Evolutionary conservation across 2,797 vertebrate genomes (phyloP), one percentile per base, ranked within the genome.

Genomic region (Karalla daura): DNA sequence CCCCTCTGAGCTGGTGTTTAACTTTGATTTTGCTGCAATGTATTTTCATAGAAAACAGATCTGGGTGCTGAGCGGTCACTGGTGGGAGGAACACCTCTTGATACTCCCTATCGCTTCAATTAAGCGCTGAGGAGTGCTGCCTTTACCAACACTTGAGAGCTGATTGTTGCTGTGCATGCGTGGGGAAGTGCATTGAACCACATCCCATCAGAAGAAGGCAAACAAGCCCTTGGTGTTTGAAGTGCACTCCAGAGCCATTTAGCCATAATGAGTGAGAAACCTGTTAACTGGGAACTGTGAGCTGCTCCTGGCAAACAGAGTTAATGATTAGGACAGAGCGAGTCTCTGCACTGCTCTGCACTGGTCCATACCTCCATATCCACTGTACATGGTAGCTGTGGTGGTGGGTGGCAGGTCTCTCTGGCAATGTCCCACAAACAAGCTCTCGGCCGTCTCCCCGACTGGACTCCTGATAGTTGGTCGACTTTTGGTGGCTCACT

Each of bases 281-380:
- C 65, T 59, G 73, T 75, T 53, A 77, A 65, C 28, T 66, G 59
- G 39, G 28, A 72, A 47, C 60, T 36, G 17, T 7, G 5, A 25
- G 12, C 37, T 45, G 1, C 23, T 55, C 51, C 45, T 18, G 49
- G 65, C 46, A 68, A 52, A 73, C 36, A 74, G 10, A 59, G 59
- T 78, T 78, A 82, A 68, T 78, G 39, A 74, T 73, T 80, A 63
- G 21, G 74, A 39, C 30, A 18, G 23, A 40, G 35, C 3, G 23
- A n/a, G n/a, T 43, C 46, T 30, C 12, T 36, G 37, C 47, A 44
- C 27, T 36, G 40, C 27, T 50, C 11, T 25, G 1, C 39, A 23
- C 39, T 25, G 40, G 5, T 32, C 36, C 83, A 45, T 88, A 94
- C 93, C 93, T 94, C 91, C 92, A 91, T 94, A 93, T 92, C 90